Evolutionary conservation across 2,797 vertebrate genomes (phyloP), one percentile per base, ranked within the genome.

Genomic region (Catamblyrhynchus diadema): DNA sequence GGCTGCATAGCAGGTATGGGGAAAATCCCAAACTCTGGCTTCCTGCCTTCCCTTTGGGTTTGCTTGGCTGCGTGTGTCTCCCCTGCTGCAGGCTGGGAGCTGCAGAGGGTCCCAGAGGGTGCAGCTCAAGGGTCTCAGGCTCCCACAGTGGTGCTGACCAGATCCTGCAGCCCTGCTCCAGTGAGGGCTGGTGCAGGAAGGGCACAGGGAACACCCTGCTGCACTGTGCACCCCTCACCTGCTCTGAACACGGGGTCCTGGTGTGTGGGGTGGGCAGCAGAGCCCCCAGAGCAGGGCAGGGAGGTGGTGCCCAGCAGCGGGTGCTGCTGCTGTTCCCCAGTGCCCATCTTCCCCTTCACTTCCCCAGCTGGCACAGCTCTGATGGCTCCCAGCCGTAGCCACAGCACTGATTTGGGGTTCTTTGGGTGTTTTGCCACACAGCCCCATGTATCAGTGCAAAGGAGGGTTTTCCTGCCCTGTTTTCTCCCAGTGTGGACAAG

Each of bases 1-100:
- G 48, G 20, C 81, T 62, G 82, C 1, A 0, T 94, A 90, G 84
- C 78, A 95, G 95, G 94, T 94, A 92, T 14, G 32, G 12, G 21
- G 35, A 4, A n/a, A 14, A 64, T 24, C 18, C 37, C 61, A 48
- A 1, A 23, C 35, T 6, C 33, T 0, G 13, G 8, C 4, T 25
- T 71, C 39, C 47, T 44, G 32, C 47, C 48, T 67, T 57, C 41
- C 15, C 11, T 33, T 22, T 12, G 37, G 17, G 15, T 77, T 81
- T 1, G 0, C 50, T 35, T 75, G 12, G 11, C 42, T 5, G 0
- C 2, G 0, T 13, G 39, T 8, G 3, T 70, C 35, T 59, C 33
- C 62, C 25, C 21, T 2, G 9, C 35, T 45, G 25, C 1, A 1
- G 41, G 50, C 37, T 86, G 73, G 67, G 59, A 25, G 23, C 0